phyloP scores from a whole-genome alignment of 2,888 invertebrate genomes.

The Pammene aurita region DNA sequence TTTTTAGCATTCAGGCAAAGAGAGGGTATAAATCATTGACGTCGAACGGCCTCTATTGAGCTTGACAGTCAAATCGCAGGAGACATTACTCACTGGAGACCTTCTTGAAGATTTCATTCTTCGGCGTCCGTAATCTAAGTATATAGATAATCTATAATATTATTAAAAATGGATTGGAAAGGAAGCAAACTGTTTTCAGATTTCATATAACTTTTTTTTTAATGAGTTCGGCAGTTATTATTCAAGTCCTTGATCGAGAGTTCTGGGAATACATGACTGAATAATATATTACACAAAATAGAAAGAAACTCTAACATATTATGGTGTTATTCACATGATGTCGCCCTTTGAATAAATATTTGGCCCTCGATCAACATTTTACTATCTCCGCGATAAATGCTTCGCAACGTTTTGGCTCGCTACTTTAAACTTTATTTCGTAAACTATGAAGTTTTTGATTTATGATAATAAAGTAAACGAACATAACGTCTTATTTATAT shows the following conservation, averaged over 20 bases:
- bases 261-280: constrained; percentile 48
- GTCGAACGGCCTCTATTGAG: constrained; percentile 50
- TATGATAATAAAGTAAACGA: constrained; percentile 25
- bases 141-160: constrained; percentile 5
- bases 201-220: constrained; percentile 11
- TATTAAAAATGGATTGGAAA: too few relatives aligned
- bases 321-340: constrained; percentile 37
- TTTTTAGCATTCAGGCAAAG: constrained; percentile 42
- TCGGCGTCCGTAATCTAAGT: constrained; percentile 15
- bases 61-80: constrained; percentile 60
- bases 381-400: constrained; percentile 29
- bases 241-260: constrained; percentile 1
- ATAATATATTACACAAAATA: constrained; percentile 28
- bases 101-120: constrained; percentile 45
- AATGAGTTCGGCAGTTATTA: constrained; percentile 27
- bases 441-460: constrained; percentile 31
- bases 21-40: constrained; percentile 49
- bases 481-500: constrained; percentile 11
- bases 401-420: constrained; percentile 35
- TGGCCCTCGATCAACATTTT: constrained; percentile 41
- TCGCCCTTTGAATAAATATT: constrained; percentile 40
- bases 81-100: constrained; percentile 67
- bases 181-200: too few relatives aligned
- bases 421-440: constrained; percentile 18
- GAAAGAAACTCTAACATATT: constrained; percentile 33